Conservation (phyloP, 2,888 invertebrate species). For the Orchestes rusci region DNA sequence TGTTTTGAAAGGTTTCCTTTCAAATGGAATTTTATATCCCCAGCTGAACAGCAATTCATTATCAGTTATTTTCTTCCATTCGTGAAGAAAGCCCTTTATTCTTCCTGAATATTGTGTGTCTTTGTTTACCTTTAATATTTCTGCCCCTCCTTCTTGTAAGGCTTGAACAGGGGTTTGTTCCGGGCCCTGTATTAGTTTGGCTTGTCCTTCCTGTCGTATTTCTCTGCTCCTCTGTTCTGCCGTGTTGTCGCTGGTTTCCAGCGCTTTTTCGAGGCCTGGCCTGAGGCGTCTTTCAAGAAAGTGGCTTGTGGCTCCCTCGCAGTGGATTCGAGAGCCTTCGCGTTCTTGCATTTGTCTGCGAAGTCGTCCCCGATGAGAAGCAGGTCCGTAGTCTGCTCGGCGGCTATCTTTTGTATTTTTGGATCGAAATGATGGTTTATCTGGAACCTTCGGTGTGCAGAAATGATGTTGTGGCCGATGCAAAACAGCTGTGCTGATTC, state of each 20-base stretch:
- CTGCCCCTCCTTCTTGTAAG: neutral
- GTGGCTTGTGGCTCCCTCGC: neutral
- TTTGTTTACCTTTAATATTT: neutral
- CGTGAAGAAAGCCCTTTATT: conserved; percentile 1
- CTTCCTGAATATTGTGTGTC: neutral
- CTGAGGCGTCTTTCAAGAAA: neutral
- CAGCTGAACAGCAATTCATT: conserved; percentile 2
- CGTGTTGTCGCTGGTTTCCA: neutral
- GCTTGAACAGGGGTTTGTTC: neutral
- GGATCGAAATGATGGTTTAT: neutral
- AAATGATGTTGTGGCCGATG: neutral
- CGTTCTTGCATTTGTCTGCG: neutral
- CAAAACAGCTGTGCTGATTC: conserved; percentile 6
- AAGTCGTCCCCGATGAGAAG: neutral
- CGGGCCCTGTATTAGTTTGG: neutral
- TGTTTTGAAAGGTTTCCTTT: neutral
- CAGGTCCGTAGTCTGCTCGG: neutral
- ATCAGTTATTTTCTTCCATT: conserved; percentile 1
- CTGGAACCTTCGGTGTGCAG: neutral
- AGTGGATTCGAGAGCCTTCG: neutral
- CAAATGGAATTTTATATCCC: conserved; percentile 5
- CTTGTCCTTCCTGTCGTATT: too few relatives aligned
- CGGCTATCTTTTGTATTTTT: neutral
- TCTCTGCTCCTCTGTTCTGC: too few relatives aligned
- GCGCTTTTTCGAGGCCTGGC: neutral